These are phyloP conservation scores for Neocrepidodera transversa DNA, from an alignment of 2,888 invertebrate genomes.

Conservation along the genomic window DNA sequence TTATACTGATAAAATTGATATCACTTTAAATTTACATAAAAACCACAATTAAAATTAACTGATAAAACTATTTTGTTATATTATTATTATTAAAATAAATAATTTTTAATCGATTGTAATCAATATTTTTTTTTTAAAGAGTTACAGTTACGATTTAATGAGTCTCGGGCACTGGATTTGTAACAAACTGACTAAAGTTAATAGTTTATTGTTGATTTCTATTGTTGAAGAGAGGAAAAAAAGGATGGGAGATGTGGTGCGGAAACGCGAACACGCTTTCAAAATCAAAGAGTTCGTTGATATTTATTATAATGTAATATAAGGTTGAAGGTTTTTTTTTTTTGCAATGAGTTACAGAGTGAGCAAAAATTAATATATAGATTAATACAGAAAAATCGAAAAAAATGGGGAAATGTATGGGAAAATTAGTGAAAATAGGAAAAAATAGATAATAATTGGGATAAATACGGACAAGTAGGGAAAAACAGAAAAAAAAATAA, in stretches of 20 bases:
- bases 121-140: no score
- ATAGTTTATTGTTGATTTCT: conserved; percentile 34
- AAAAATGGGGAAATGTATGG: no score
- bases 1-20: conserved; percentile 27
- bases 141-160: conserved; percentile 1
- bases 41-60: no score
- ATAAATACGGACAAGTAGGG: no score
- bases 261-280: conserved; percentile 37
- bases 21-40: no score
- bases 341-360: conserved; percentile 4
- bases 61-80: no score
- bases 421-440: no score
- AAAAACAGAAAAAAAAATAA: no score
- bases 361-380: neutral
- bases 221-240: conserved; percentile 36
- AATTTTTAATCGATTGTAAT: no score
- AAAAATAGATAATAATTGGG: no score
- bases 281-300: conserved; percentile 22
- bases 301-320: conserved; percentile 9
- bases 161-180: neutral
- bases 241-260: conserved; percentile 37
- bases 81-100: no score
- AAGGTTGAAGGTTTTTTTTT: neutral
- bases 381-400: no score
- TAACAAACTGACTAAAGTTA: neutral